Base-by-base conservation (phyloP, 2,888 invertebrate genomes). In the Apantesis nais region DNA sequence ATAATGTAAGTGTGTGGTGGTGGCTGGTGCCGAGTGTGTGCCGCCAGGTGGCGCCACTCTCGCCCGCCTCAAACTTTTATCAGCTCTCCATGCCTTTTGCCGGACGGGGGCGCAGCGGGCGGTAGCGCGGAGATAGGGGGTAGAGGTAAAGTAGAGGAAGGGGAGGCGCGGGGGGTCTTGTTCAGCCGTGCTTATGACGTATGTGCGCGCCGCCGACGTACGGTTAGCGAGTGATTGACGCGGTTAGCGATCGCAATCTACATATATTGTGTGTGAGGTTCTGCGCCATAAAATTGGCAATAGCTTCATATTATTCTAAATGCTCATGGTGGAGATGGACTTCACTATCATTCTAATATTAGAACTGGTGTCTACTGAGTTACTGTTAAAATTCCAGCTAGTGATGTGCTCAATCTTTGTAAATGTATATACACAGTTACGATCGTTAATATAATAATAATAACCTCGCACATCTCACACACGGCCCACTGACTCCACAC, bases 181-280 rank as follows among this genome's bases (percentile, higher is more conserved):
- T 41, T 67, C 71, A 52, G 41, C 64, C 75, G 64, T 67, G 75
- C 78, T 73, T 65, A 67, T 72, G 78, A 73, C 73, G 71, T 71
- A 68, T 64, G 69, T 69, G 41, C 67, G 65, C 65, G 37, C 66
- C 29, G 52, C 67, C 67, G 67, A 70, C 72, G 66, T 66, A 63
- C 41, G 76, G 67, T 63, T 52, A 67, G 60, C 68, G 60, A 73
- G 63, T 78, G 78, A 78, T 70, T 71, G 76, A 72, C 78, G 74
- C 69, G 67, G 58, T 61, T 52, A 63, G 68, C 65, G 65, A 68
- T 62, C 60, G 52, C 65, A 37, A 60, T 61, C 65, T 65, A 44
- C 67, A n/a, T 60, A 63, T 25, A 44, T 55, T 31, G 25, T 44
- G 60, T 44, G 60, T 7, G 48, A 67, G 29, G 52, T 29, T 22